Conservation (phyloP, 64 coral and sea anemone species). For the Cladopsammia gracilis region DNA sequence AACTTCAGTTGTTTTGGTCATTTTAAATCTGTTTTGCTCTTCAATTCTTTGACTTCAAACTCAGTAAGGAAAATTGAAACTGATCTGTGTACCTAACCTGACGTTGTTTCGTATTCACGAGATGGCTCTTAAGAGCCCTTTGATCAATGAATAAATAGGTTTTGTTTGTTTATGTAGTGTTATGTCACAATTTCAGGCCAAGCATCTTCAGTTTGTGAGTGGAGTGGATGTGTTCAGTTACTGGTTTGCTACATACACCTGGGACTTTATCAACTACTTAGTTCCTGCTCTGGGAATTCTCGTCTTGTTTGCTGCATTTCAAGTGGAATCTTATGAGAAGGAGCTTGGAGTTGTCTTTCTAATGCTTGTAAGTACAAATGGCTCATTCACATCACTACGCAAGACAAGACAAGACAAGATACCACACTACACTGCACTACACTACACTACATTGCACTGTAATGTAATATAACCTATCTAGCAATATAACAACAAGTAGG, state of each 20-base stretch:
- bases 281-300: slow-evolving; percentile 81
- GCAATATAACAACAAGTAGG: too few relatives aligned
- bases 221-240: slow-evolving; percentile 93
- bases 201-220: slow-evolving; percentile 98
- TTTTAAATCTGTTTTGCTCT: too few relatives aligned
- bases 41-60: too few relatives aligned
- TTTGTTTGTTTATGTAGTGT: not conserved
- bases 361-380: slow-evolving; percentile 81
- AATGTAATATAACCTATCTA: not conserved
- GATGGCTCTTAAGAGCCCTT: too few relatives aligned
- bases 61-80: too few relatives aligned
- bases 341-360: slow-evolving; percentile 84
- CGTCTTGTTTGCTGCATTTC: slow-evolving; percentile 88
- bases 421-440: not conserved
- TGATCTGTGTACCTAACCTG: too few relatives aligned
- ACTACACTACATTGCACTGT: not conserved
- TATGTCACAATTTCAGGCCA: slow-evolving; percentile 73
- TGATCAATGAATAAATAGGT: not conserved
- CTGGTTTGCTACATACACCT: slow-evolving; percentile 94
- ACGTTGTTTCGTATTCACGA: too few relatives aligned
- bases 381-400: not conserved
- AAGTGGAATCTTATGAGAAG: slow-evolving; percentile 81
- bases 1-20: too few relatives aligned
- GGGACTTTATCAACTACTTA: slow-evolving; percentile 94
- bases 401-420: not conserved